phyloP scores from a whole-genome alignment of 1,140 invertebrate genomes.

The Nylanderia fulva region DNA sequence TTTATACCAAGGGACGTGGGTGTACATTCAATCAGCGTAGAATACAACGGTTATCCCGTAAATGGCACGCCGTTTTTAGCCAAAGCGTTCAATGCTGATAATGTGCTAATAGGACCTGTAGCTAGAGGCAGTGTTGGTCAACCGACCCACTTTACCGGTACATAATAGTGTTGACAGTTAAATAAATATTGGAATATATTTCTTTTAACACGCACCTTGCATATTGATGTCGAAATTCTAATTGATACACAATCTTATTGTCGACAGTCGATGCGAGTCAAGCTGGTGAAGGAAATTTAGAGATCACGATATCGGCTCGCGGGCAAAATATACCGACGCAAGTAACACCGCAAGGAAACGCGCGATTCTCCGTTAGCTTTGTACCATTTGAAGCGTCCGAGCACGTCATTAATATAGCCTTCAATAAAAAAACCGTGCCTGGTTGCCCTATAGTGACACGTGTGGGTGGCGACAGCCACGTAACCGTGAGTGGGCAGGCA shows the following conservation, averaged over 20 bases:
- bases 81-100: conserved; percentile 97
- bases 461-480: conserved; percentile 90
- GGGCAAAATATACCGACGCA: conserved; percentile 98
- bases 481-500: conserved; percentile 90
- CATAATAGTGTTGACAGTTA: neutral
- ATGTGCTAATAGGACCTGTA: conserved; percentile 94
- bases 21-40: conserved; percentile 94
- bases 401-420: conserved; percentile 98
- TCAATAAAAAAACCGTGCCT: conserved; percentile 95
- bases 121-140: conserved; percentile 93
- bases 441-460: conserved; percentile 93
- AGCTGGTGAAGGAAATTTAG: conserved; percentile 98
- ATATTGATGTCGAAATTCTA: neutral
- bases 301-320: conserved; percentile 97
- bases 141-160: conserved; percentile 94
- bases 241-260: conserved; percentile 30
- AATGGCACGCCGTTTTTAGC: conserved; percentile 96
- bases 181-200: neutral
- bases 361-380: conserved; percentile 97
- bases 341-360: conserved; percentile 96
- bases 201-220: neutral
- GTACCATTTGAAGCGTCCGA: conserved; percentile 96
- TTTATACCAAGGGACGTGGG: conserved; percentile 96
- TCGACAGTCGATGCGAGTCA: conserved; percentile 95
- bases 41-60: conserved; percentile 96